phyloP scores from a whole-genome alignment of 2,113 vertebrate species.

The Thermophis baileyi region DNA sequence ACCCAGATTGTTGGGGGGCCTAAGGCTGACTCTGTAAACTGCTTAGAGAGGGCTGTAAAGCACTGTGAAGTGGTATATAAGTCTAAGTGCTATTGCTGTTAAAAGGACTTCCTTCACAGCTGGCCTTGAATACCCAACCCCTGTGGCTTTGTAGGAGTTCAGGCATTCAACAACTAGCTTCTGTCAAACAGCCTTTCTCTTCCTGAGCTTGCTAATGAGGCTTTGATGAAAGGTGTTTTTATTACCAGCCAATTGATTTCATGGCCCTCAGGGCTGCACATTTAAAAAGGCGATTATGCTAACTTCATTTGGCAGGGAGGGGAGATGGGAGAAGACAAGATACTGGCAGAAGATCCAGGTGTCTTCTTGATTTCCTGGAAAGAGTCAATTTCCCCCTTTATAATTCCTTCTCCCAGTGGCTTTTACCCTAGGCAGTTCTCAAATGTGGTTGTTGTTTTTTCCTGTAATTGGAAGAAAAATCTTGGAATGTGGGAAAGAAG shows the following conservation, averaged over 20 bases:
- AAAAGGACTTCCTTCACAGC: not conserved
- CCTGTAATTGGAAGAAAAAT: not conserved
- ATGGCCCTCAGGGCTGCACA: constrained; percentile 17
- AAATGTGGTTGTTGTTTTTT: not conserved
- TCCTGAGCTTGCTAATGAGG: constrained; percentile 49
- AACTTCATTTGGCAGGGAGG: constrained; percentile 40
- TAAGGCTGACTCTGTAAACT: too few species aligned
- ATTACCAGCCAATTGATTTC: constrained; percentile 52
- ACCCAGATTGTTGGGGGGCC: too few species aligned
- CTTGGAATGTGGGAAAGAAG: not conserved
- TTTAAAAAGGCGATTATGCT: constrained; percentile 38
- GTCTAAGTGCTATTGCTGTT: not conserved
- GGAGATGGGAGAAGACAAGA: not conserved
- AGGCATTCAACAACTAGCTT: not conserved
- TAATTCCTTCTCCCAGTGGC: not conserved
- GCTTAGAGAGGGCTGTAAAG: too few species aligned
- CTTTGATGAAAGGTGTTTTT: constrained; percentile 53
- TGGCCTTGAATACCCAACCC: accelerated
- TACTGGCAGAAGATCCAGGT: not conserved
- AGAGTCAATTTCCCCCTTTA: not conserved
- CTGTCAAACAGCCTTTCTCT: constrained; percentile 10
- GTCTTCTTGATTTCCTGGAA: not conserved
- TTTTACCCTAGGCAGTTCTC: not conserved
- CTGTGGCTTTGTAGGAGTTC: not conserved
- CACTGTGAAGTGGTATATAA: too few species aligned